phyloP scores from a whole-genome alignment of 2,113 vertebrate genomes.

The rabbit (Oryctolagus cuniculus) region mOryCun1.1 NC_091433.1:39602501-39603000 shows the following conservation, averaged over 20 bases:
- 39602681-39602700: background rate
- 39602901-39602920: background rate
- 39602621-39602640: slow-evolving; percentile 2
- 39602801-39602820: background rate
- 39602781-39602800: background rate
- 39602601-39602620: too few relatives aligned
- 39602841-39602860: background rate
- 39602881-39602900: background rate
- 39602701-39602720: background rate
- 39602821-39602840: background rate
- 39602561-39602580: too few relatives aligned
- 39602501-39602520: too few relatives aligned
- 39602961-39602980: background rate
- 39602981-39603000: background rate
- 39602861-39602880: background rate
- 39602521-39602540: too few relatives aligned
- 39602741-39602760: background rate
- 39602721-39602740: background rate
- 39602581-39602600: too few relatives aligned
- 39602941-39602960: background rate
- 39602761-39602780: background rate
- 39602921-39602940: background rate
- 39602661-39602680: background rate
- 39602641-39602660: background rate
- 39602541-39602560: too few relatives aligned